phyloP scores from a whole-genome alignment of 2,113 vertebrate species.

The Psophia crepitans region DNA sequence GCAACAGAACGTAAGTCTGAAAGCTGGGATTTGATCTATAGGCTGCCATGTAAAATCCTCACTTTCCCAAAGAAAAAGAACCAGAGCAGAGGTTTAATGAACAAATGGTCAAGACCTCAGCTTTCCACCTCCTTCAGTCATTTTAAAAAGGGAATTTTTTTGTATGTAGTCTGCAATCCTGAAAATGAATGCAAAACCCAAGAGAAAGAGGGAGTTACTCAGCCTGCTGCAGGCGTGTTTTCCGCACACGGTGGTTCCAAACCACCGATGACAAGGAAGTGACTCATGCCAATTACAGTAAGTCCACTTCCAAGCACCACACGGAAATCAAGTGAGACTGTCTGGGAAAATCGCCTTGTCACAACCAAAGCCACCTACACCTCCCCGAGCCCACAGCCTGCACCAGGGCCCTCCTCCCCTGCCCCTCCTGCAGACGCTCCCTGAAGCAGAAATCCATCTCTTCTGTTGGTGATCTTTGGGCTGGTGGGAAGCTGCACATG shows the following conservation, averaged over 20 bases:
- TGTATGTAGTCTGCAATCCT: neutral
- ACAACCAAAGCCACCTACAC: conserved; percentile 4
- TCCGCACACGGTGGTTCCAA: neutral
- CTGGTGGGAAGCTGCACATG: neutral
- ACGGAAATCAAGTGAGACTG: neutral
- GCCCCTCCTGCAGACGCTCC: neutral
- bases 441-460: neutral
- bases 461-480: neutral
- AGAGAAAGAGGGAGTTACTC: neutral
- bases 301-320: conserved; percentile 9
- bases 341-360: neutral
- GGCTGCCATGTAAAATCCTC: neutral
- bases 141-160: neutral
- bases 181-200: neutral
- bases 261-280: conserved; percentile 7
- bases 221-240: neutral
- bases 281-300: conserved; percentile 37
- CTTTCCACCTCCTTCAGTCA: neutral
- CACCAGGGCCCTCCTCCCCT: neutral
- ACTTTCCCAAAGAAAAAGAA: neutral
- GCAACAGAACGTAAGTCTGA: neutral
- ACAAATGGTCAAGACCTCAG: neutral
- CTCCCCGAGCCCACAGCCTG: neutral
- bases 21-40: neutral
- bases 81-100: neutral